A percentile compares a stretch with the other conserved stretches of the same genome.
These are phyloP conservation scores for Pristionchus arcanus DNA, from an alignment of 2,888 invertebrate species.

Conservation along the genomic window DNA sequence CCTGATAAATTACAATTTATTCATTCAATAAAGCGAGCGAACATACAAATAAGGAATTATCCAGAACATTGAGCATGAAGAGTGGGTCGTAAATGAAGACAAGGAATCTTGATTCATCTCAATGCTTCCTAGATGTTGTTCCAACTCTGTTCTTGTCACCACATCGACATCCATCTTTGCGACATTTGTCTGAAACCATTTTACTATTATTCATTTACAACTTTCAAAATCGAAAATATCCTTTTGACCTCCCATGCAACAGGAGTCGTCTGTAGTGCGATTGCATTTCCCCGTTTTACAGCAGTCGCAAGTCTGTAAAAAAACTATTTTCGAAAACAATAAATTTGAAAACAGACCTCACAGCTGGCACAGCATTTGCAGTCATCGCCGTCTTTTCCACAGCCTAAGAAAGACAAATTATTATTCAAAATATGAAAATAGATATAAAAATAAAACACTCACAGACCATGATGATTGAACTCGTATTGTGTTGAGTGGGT, in stretches of 20 bases:
- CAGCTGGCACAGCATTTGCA: slow-evolving; percentile 42
- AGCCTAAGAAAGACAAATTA: neutral
- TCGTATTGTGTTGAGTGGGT: neutral
- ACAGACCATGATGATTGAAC: slow-evolving; percentile 14
- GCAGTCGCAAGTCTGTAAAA: slow-evolving; percentile 47
- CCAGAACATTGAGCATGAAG: neutral
- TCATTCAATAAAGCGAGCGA: neutral
- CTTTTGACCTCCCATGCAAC: slow-evolving; percentile 17
- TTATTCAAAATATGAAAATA: neutral
- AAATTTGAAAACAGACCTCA: neutral
- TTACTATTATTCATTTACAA: neutral
- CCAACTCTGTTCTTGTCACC: neutral
- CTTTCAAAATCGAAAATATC: neutral
- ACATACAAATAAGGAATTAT: neutral
- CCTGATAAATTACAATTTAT: neutral
- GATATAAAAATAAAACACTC: neutral
- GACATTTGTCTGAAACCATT: slow-evolving; percentile 13
- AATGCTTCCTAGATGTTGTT: neutral
- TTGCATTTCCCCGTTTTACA: slow-evolving; percentile 41
- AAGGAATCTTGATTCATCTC: neutral
- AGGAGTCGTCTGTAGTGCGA: neutral
- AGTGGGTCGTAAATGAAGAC: no score
- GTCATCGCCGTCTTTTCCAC: neutral
- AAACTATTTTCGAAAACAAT: neutral
- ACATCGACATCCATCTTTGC: slow-evolving; percentile 44